Base-by-base conservation (phyloP, 2,113 vertebrate species). In the Planiliza haematocheilus region DNA sequence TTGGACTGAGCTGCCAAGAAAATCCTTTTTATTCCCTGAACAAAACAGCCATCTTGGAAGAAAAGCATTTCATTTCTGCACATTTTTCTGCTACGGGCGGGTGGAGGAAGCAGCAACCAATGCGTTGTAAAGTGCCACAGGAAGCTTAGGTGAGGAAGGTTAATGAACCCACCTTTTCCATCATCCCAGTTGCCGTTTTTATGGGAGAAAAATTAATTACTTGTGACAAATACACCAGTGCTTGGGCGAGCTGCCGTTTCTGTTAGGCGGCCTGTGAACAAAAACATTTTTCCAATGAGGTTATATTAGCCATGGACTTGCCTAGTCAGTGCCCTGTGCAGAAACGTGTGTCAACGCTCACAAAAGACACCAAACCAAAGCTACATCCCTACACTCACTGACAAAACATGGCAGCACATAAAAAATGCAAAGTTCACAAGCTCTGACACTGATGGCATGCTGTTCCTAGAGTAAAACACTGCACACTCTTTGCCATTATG, bases 91-190 rank as follows among this genome's bases (percentile, higher is more conserved):
- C 86, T 74, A 59, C 50, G 38, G 76, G 74, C 56, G n/a, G 71
- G 66, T 78, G 75, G 56, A 74, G 56, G 48, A 80, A 79, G 64
- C 84, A 84, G 74, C 82, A 64, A 78, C 82, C 82, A 88, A 76
- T 64, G 66, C 81, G 53, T 75, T 82, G 86, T 86, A 85, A 87
- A 87, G 85, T 86, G 85, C 86, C 85, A 73, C 70, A 82, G 86
- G 83, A 93, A 90, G 73, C 86, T 52, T 34, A 60, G 90, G 73
- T 76, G 77, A 74, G 58, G 82, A 68, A 86, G 92, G 91, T 93
- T 92, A 92, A 93, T 92, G 91, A 91, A 88, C 90, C 91, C 82
- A 78, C 86, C 86, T 88, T 86, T 88, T 83, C 89, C 89, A 92
- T 92, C 86, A 83, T 85, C 77, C 88, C 74, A 58, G 56, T 79